These are phyloP conservation scores for Marronus borbonicus DNA, from an alignment of 2,888 invertebrate species.

Conservation along the genomic window DNA sequence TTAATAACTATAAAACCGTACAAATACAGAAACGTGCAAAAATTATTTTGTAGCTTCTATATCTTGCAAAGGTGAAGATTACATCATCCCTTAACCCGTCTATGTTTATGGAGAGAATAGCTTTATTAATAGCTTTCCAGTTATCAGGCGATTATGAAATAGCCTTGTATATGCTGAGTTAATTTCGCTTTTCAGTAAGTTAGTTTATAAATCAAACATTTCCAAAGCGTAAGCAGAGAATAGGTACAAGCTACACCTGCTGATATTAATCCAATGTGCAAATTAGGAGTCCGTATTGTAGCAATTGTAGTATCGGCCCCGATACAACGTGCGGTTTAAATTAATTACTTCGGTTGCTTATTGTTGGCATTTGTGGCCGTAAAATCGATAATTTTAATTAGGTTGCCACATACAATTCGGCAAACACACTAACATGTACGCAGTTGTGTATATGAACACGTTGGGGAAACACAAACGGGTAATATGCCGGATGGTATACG, in stretches of 20 bases:
- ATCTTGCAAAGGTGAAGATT: not conserved
- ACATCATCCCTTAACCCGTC: not conserved
- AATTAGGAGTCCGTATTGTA: conserved; percentile 22
- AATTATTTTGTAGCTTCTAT: too few species aligned
- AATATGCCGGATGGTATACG: not conserved
- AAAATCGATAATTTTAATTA: conserved; percentile 47
- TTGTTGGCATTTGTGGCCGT: conserved; percentile 46
- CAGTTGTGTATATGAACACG: conserved; percentile 3
- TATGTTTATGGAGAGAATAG: not conserved
- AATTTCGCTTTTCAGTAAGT: not conserved
- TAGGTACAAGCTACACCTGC: not conserved
- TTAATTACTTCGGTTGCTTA: conserved; percentile 47
- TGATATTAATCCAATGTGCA: conserved; percentile 21
- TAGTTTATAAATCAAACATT: not conserved
- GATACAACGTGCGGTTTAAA: conserved; percentile 39
- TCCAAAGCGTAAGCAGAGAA: not conserved
- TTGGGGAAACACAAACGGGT: conserved; percentile 14
- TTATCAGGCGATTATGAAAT: not conserved
- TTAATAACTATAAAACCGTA: too few species aligned
- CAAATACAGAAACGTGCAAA: too few species aligned
- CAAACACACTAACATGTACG: conserved; percentile 22
- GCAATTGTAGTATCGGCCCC: conserved; percentile 25
- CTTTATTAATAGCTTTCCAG: not conserved
- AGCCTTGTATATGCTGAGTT: not conserved
- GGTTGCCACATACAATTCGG: conserved; percentile 44